Conservation (phyloP, 2,888 invertebrate species). For the Chaetoderma sp. region DNA sequence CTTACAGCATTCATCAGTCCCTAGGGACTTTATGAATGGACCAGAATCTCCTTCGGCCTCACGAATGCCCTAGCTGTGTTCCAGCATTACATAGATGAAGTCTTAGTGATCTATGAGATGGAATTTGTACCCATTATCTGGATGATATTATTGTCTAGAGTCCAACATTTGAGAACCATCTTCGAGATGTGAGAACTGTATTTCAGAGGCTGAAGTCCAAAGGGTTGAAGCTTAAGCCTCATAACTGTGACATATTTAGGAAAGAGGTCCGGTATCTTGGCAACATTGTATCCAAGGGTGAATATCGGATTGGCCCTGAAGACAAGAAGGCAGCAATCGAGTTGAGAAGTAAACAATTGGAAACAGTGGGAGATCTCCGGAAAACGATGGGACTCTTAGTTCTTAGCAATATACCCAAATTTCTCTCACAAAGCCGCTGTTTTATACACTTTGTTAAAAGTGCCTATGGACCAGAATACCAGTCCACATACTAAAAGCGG, state of each 20-base stretch:
- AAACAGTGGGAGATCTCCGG: too few relatives aligned
- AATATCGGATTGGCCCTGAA: background rate
- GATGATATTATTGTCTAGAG: constrained; percentile 7
- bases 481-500: too few relatives aligned
- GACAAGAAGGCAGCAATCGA: background rate
- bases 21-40: background rate
- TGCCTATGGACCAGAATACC: too few relatives aligned
- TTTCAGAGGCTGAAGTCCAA: background rate
- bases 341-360: too few relatives aligned
- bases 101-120: background rate
- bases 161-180: constrained; percentile 2
- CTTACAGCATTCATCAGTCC: background rate
- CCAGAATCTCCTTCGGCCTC: background rate
- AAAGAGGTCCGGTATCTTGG: background rate
- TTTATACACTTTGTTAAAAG: too few relatives aligned
- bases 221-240: background rate
- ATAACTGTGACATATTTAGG: background rate
- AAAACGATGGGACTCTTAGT: too few relatives aligned
- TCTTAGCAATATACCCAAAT: too few relatives aligned
- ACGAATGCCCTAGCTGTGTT: background rate
- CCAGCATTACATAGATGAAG: background rate
- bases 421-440: too few relatives aligned
- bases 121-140: background rate
- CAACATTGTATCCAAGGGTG: too few relatives aligned
- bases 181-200: background rate